Conservation (phyloP, 92 coral and sea anemone genomes). For the Phenganax marumi region DNA sequence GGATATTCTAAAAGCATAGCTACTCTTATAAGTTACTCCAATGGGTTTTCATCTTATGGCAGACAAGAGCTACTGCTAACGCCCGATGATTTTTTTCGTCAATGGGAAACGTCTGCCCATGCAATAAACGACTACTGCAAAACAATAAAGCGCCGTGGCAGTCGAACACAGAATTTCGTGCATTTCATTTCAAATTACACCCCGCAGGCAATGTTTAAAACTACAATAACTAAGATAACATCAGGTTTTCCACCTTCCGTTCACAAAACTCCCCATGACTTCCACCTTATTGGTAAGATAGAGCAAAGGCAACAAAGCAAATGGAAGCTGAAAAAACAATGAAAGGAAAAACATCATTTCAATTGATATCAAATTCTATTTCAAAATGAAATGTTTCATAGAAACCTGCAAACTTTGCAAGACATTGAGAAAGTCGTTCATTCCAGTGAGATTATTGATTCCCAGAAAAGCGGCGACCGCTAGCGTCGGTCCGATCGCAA, state of each 20-base stretch:
- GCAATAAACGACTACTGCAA: no score
- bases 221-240: neutral
- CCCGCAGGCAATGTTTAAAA: no score
- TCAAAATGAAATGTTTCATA: neutral
- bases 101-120: no score
- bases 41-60: no score
- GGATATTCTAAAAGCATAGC: no score
- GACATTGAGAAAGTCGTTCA: conserved; percentile 96
- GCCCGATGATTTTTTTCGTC: no score
- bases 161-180: no score
- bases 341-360: neutral
- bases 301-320: conserved; percentile 83
- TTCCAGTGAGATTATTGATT: conserved; percentile 78
- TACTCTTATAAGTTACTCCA: no score
- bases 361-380: neutral
- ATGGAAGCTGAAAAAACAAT: conserved; percentile 67
- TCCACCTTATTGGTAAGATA: conserved; percentile 78
- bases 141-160: no score
- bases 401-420: conserved; percentile 86
- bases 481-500: conserved; percentile 92
- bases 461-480: conserved; percentile 79
- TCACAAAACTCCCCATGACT: conserved; percentile 77
- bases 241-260: conserved; percentile 65
- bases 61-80: no score
- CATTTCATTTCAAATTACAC: no score